These are phyloP conservation scores for Regulus satrapa DNA, from an alignment of 2,113 vertebrate species.

Conservation along the genomic window DNA sequence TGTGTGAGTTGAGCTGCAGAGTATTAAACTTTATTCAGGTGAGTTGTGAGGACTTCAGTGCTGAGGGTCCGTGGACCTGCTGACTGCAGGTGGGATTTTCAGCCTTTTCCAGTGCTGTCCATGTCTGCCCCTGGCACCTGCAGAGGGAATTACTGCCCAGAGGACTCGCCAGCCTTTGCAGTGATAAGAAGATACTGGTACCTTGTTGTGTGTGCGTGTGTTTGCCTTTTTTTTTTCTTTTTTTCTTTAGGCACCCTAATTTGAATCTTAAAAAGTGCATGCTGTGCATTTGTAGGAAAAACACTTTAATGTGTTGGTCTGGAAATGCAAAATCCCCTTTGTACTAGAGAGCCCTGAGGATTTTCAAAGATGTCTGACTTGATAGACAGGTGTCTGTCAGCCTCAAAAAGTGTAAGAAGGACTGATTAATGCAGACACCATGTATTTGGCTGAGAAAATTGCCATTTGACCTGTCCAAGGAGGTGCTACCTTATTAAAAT, in stretches of 20 bases:
- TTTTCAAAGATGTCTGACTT: not conserved
- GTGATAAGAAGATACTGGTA: not conserved
- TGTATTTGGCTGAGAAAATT: not conserved
- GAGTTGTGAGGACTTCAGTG: accelerated
- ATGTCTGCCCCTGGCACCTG: not conserved
- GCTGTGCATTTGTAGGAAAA: not conserved
- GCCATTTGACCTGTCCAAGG: conserved; percentile 24
- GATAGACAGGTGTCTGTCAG: not conserved
- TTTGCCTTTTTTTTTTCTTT: not conserved
- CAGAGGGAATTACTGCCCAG: not conserved
- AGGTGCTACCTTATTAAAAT: not conserved
- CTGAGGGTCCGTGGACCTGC: accelerated
- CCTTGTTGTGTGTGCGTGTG: not conserved
- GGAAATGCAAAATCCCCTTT: not conserved
- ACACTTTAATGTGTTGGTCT: not conserved
- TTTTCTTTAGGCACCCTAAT: not conserved
- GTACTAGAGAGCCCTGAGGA: not conserved
- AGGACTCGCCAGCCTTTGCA: not conserved
- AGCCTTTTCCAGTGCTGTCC: not conserved
- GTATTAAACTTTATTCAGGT: not conserved
- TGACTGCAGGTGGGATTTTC: not conserved
- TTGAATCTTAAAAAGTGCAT: not conserved
- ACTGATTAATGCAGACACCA: not conserved
- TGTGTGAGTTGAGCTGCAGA: not conserved
- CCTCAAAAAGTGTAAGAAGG: not conserved